Conservation (phyloP, 2,888 invertebrate genomes). For the Aphrophora alni region DNA sequence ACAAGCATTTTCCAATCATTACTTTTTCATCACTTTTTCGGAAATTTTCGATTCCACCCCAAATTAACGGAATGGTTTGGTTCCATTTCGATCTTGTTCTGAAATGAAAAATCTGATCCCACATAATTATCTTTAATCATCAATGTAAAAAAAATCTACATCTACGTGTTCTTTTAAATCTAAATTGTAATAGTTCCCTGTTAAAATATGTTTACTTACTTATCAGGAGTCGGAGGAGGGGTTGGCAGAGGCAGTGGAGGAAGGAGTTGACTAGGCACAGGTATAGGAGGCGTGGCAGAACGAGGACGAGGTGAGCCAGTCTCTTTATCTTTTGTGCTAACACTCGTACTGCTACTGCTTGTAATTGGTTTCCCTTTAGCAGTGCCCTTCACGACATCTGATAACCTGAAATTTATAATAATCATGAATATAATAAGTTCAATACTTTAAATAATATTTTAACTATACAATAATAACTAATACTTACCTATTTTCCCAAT, state of each 20-base stretch:
- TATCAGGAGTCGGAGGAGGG: slow-evolving; percentile 66
- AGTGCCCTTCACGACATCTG: slow-evolving; percentile 81
- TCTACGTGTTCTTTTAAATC: no score
- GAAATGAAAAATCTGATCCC: no score
- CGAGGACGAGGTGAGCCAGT: slow-evolving; percentile 47
- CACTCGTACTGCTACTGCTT: slow-evolving; percentile 30
- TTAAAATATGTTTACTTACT: slow-evolving; percentile 58
- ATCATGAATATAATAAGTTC: not conserved
- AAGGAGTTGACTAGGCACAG: slow-evolving; percentile 51
- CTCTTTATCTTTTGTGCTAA: slow-evolving; percentile 56
- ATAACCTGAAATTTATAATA: slow-evolving; percentile 61
- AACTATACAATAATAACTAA: not conserved
- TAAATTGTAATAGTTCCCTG: no score
- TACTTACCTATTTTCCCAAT: slow-evolving; percentile 49
- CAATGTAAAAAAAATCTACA: no score
- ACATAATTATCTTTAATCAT: no score
- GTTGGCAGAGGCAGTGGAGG: slow-evolving; percentile 43
- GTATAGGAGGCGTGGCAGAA: slow-evolving; percentile 56
- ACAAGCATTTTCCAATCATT: no score
- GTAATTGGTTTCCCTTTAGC: slow-evolving; percentile 58
- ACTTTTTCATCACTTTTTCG: no score
- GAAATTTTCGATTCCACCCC: no score
- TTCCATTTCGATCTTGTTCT: no score
- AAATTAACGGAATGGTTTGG: no score
- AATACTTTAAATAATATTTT: not conserved